Percentiles rank a stretch among this genome's conserved stretches.
phyloP scores from a whole-genome alignment of 2,113 vertebrate genomes.

The Andinoacara biseriatus region DNA sequence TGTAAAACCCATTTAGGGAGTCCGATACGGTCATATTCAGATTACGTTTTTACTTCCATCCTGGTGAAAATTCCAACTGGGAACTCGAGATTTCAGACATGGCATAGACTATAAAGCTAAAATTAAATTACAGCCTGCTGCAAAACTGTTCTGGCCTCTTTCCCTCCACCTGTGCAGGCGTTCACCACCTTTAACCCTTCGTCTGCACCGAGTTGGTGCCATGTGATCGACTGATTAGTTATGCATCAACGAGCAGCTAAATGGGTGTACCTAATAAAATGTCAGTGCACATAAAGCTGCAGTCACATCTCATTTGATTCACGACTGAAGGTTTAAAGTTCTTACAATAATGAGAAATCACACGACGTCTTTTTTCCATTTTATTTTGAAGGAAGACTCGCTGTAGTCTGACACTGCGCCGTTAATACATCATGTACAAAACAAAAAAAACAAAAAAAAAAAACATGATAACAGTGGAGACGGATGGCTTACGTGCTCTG shows the following conservation, averaged over 20 bases:
- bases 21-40: too few relatives aligned
- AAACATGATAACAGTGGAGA: neutral
- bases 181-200: too few relatives aligned
- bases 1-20: too few relatives aligned
- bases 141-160: too few relatives aligned
- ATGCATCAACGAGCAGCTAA: neutral
- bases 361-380: neutral
- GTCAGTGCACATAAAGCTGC: neutral
- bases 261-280: neutral
- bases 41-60: too few relatives aligned
- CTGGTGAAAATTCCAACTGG: neutral
- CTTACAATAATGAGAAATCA: neutral
- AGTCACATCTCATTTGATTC: neutral
- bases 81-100: neutral
- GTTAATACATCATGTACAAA: neutral
- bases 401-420: neutral
- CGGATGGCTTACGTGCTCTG: neutral
- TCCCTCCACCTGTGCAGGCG: too few relatives aligned
- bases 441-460: neutral
- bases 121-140: too few relatives aligned
- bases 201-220: neutral
- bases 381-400: constrained; percentile 68
- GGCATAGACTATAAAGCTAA: too few relatives aligned
- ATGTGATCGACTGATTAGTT: neutral
- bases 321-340: neutral